Conservation (phyloP, 2,888 invertebrate species). For the Ptilodon capucinus region DNA sequence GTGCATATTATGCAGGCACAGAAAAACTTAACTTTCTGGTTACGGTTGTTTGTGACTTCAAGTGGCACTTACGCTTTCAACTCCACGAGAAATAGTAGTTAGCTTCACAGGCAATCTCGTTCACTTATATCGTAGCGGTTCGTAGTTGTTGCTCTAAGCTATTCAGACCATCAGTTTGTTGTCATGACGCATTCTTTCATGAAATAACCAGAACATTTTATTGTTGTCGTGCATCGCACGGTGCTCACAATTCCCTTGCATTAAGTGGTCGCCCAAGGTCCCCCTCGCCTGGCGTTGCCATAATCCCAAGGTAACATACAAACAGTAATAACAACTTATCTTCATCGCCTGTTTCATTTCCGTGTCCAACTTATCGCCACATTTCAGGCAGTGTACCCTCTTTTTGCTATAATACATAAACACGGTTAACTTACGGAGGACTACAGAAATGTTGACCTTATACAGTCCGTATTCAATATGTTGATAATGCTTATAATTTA, state of each 20-base stretch:
- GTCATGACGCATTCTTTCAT: background rate
- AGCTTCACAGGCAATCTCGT: too few species aligned
- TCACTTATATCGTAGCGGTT: too few species aligned
- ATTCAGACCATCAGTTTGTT: too few species aligned
- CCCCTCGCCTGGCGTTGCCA: conserved; percentile 21
- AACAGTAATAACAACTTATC: conserved; percentile 68
- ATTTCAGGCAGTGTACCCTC: conserved; percentile 47
- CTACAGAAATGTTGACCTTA: background rate
- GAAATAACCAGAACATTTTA: conserved; percentile 17
- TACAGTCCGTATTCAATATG: background rate
- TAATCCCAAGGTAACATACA: conserved; percentile 46
- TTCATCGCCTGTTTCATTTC: conserved; percentile 64
- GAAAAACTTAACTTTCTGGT: background rate
- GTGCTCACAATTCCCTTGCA: conserved; percentile 20
- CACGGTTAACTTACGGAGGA: conserved; percentile 7
- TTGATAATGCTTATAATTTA: background rate
- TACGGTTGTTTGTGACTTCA: too few species aligned
- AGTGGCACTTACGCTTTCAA: too few species aligned
- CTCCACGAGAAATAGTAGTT: too few species aligned
- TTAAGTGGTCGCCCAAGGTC: conserved; percentile 22
- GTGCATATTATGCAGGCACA: background rate
- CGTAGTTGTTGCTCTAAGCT: too few species aligned
- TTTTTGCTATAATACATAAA: conserved; percentile 24
- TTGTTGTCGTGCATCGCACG: conserved; percentile 12
- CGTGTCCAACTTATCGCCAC: conserved; percentile 57